Conservation (phyloP, 2,888 invertebrate genomes). For the Pycnomerus fuliginosus region DNA sequence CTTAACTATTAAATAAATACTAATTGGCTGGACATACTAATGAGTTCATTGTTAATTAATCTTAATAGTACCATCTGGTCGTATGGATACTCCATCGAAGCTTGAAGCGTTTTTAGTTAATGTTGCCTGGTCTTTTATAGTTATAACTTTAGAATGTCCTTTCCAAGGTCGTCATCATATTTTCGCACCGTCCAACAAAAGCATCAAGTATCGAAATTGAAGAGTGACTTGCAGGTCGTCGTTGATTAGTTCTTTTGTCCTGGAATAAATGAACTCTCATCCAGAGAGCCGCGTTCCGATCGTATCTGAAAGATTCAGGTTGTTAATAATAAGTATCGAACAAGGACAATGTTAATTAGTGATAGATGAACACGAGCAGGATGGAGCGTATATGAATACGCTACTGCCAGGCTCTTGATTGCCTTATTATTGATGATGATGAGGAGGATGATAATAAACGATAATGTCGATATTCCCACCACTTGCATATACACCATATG, state of each 20-base stretch:
- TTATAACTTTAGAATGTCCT: too few relatives aligned
- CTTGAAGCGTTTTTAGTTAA: too few relatives aligned
- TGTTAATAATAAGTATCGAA: background rate
- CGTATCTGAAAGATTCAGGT: constrained; percentile 2
- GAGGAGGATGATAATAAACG: constrained; percentile 12
- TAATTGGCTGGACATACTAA: too few relatives aligned
- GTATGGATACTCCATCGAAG: too few relatives aligned
- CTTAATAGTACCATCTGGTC: too few relatives aligned
- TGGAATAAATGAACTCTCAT: constrained; percentile 21
- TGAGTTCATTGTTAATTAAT: too few relatives aligned
- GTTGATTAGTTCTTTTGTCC: constrained; percentile 42
- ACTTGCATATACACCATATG: constrained; percentile 21
- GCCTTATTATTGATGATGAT: constrained; percentile 22
- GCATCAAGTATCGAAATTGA: constrained; percentile 28
- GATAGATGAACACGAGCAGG: constrained; percentile 10
- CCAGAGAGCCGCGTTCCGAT: constrained; percentile 14
- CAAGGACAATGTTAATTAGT: constrained; percentile 7
- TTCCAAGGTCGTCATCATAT: too few relatives aligned
- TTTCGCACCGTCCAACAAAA: too few relatives aligned
- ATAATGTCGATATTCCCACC: constrained; percentile 15
- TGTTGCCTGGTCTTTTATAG: too few relatives aligned
- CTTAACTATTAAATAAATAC: too few relatives aligned
- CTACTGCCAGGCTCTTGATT: constrained; percentile 11
- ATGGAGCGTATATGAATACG: constrained; percentile 7
- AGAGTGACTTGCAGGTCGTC: constrained; percentile 38